Conservation (phyloP, 2,113 vertebrate genomes). For the Conger conger region DNA sequence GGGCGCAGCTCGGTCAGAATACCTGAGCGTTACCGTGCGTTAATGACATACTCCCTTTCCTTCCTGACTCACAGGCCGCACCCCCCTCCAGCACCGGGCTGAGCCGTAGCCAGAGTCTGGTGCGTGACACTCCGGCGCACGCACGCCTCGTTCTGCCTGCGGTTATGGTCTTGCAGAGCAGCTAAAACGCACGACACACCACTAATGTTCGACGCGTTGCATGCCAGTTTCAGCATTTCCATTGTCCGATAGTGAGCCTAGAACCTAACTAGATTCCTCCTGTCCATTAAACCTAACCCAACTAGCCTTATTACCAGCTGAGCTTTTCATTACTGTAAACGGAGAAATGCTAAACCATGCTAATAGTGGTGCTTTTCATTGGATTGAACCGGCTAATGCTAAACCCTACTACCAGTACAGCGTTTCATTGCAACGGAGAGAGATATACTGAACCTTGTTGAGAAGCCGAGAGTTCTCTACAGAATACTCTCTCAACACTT, state of each 20-base stretch:
- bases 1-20: not conserved
- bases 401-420: not conserved
- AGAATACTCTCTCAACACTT: not conserved
- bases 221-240: not conserved
- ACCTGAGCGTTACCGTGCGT: not conserved
- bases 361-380: not conserved
- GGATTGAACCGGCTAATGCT: not conserved
- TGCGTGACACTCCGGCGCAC: conserved; percentile 67
- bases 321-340: not conserved
- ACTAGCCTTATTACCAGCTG: not conserved
- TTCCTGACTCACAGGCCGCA: conserved; percentile 52
- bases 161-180: not conserved
- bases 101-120: conserved; percentile 82
- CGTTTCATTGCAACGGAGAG: no score
- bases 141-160: conserved; percentile 12
- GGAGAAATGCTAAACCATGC: not conserved
- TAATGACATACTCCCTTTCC: not conserved
- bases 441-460: not conserved
- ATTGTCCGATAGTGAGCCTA: not conserved
- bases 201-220: not conserved
- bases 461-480: not conserved
- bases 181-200: not conserved
- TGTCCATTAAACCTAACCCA: not conserved
- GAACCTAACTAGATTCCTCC: not conserved
- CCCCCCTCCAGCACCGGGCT: conserved; percentile 68